Evolutionary conservation across 2,113 vertebrate species (phyloP), one percentile per base, ranked within the genome.

Genomic region (Platichthys flesus): DNA sequence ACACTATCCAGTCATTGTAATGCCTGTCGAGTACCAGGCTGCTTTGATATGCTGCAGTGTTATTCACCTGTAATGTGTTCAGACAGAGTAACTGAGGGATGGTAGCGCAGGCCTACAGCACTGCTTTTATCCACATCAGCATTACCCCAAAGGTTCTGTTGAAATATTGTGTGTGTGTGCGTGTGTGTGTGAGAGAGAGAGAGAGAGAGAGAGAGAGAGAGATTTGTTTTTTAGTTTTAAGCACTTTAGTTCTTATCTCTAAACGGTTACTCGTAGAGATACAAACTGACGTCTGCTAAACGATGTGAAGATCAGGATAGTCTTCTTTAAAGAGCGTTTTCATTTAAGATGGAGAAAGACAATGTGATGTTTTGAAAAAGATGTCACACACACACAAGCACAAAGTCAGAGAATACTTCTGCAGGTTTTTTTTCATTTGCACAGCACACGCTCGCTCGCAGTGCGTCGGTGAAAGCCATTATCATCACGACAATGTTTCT

Each of bases 361-460:
- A 31, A 26, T 55, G 45, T 20, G 15, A 62, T 54, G 40, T 42
- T 42, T 42, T 9, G 40, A 42, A 42, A 28, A 42, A 42, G 45
- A 47, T 58, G 40, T 55, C 16, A 18, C 26, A 55, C 3, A 23
- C 1, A 37, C 16, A 18, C 26, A 60, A 47, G 28, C 16, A 18
- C 26, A 60, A 47, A 35, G 49, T 42, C 16, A 58, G 31, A 35
- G 7, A 57, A 59, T 26, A 40, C 15, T 24, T 54, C 45, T 35
- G 49, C 40, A 24, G 15, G 2, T 24, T 64, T 74, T 64, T 74
- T 64, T 47, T 65, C 49, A 67, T 8, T 75, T 55, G 54, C 49
- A 15, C 12, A 21, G 42, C 45, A 18, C 49, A n/a, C 2, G 3
- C 9, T 20, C 2, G 2, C 9, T 47, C 6, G 67, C 47, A 52